Percentiles rank a stretch among this genome's conserved stretches.
These are phyloP conservation scores for Noctua fimbriata DNA, from an alignment of 2,888 invertebrate species.

Conservation along the genomic window DNA sequence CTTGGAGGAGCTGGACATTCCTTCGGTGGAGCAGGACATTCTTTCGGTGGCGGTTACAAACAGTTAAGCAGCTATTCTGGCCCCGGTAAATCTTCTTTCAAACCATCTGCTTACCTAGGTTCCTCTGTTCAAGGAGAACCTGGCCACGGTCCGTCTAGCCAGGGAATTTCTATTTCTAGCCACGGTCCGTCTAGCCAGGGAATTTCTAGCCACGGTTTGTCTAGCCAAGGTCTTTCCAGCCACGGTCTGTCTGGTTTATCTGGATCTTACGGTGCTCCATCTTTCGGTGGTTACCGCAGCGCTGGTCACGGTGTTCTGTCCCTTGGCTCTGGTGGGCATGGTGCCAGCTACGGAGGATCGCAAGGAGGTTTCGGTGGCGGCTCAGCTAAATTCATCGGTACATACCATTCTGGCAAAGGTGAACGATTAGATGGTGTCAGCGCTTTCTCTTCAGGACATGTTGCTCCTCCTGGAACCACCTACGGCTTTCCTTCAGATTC, in stretches of 20 bases:
- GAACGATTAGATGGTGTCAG: constrained; percentile 80
- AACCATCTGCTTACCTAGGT: constrained; percentile 87
- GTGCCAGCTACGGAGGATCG: constrained; percentile 77
- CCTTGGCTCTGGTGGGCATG: constrained; percentile 54
- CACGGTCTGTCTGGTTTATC: constrained; percentile 78
- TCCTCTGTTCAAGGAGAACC: constrained; percentile 82
- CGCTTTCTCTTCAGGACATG: constrained; percentile 81
- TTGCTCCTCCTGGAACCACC: constrained; percentile 79
- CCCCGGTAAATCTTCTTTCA: constrained; percentile 83
- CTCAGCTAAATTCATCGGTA: constrained; percentile 78
- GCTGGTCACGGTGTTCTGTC: constrained; percentile 71
- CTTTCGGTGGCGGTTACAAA: constrained; percentile 78
- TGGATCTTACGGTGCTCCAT: constrained; percentile 77
- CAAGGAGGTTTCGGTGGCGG: constrained; percentile 78
- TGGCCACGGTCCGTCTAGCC: constrained; percentile 76
- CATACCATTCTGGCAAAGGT: constrained; percentile 79
- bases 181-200: constrained; percentile 63
- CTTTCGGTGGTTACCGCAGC: constrained; percentile 74
- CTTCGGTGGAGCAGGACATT: constrained; percentile 66
- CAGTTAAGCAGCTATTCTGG: constrained; percentile 75
- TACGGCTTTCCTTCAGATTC: constrained; percentile 81
- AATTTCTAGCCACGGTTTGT: constrained; percentile 61
- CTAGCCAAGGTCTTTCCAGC: constrained; percentile 59
- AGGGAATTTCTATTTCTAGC: constrained; percentile 75
- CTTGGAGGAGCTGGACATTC: constrained; percentile 67